Evolutionary conservation across 2,888 invertebrate genomes (phyloP), one percentile per base, ranked within the genome.

Genomic region (Sinhomidia bicolor): DNA sequence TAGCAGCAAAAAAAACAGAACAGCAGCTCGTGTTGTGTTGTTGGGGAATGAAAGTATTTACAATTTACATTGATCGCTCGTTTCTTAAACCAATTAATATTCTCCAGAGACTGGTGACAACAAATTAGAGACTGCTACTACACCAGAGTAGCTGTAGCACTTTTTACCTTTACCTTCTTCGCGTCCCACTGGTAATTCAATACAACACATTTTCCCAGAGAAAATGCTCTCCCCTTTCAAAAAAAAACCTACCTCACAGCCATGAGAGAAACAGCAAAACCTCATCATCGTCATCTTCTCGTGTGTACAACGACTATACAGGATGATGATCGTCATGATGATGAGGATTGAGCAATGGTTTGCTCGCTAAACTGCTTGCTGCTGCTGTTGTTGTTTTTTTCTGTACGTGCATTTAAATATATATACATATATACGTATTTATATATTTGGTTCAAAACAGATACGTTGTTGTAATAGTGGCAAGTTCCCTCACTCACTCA

Each of bases 1-100:
- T n/a, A n/a, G n/a, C n/a, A n/a, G n/a, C n/a, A n/a, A n/a, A n/a
- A n/a, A n/a, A n/a, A n/a, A n/a, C n/a, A n/a, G n/a, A n/a, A n/a
- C n/a, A n/a, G n/a, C n/a, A n/a, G n/a, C n/a, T n/a, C n/a, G n/a
- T n/a, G n/a, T n/a, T n/a, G n/a, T n/a, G n/a, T n/a, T n/a, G n/a
- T n/a, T 54, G 32, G 51, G 71, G 78, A 65, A 36, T 80, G 41
- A 71, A 71, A 32, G 57, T 80, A 86, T 80, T 80, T 80, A 71
- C 85, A 36, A 36, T 60, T 41, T 36, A 62, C 80, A 74, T 26
- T 41, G 41, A 44, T 60, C 44, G 60, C 36, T 60, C 62, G 44
- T 76, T 76, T 44, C 87, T 87, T 57, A 54, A 88, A 88, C 88
- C 88, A 74, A 88, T 88, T 82, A 88, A 54, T 54, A 83, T 78